These are phyloP conservation scores for Mobula hypostoma DNA, from an alignment of 2,113 vertebrate species.

Conservation along the genomic window DNA sequence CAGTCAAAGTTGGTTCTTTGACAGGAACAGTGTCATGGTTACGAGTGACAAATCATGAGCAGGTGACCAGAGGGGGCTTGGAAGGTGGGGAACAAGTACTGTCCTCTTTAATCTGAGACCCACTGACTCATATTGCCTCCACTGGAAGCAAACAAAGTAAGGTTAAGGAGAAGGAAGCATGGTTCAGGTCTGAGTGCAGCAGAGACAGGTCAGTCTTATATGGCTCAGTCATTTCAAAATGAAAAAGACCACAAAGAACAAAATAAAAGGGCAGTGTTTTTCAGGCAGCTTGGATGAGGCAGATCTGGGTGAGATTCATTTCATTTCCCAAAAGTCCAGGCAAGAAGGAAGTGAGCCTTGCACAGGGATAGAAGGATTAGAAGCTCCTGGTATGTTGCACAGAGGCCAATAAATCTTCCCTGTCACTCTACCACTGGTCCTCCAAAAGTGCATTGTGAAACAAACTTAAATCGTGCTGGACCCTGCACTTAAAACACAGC, in stretches of 20 bases:
- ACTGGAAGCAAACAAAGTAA: neutral
- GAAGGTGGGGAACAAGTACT: neutral
- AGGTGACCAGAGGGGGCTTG: neutral
- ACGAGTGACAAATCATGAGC: neutral
- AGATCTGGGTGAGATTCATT: neutral
- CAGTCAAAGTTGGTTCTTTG: neutral
- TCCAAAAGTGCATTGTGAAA: neutral
- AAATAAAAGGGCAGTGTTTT: neutral
- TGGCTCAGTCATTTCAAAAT: neutral
- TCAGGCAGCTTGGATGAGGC: neutral
- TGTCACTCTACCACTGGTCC: neutral
- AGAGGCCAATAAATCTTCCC: neutral
- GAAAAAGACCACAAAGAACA: neutral
- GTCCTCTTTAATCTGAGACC: neutral
- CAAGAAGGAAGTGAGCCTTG: neutral
- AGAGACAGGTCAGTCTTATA: neutral
- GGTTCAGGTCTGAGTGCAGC: too few species aligned
- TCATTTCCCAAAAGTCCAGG: neutral
- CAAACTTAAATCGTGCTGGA: neutral
- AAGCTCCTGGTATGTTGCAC: neutral
- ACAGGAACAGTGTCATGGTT: too few species aligned
- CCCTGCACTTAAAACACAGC: neutral
- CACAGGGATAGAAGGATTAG: neutral
- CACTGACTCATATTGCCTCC: neutral
- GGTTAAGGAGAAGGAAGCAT: neutral